Conservation (phyloP, 2,113 vertebrate species). For the Coturnix japonica region DNA sequence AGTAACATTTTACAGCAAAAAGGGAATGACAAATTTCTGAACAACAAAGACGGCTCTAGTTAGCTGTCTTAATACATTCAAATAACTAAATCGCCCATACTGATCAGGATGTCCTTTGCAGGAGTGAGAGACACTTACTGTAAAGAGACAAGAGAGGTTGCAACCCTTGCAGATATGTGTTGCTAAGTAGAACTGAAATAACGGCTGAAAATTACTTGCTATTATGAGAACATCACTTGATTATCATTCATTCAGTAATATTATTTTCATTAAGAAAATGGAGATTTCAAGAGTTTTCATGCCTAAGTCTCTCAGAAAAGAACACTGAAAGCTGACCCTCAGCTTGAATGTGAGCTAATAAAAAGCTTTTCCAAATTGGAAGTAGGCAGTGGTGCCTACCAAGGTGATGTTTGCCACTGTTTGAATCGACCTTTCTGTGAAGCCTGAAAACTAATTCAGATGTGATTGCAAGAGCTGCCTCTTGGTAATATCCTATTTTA, state of each 20-base stretch:
- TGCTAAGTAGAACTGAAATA: slow-evolving; percentile 48
- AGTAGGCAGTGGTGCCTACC: slow-evolving; percentile 40
- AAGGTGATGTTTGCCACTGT: slow-evolving; percentile 59
- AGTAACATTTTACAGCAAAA: neutral
- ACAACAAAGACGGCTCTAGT: neutral
- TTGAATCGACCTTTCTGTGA: slow-evolving; percentile 54
- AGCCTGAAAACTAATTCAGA: slow-evolving; percentile 65
- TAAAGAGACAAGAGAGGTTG: neutral
- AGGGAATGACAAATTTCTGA: neutral
- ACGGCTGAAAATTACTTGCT: slow-evolving; percentile 48
- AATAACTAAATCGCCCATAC: neutral
- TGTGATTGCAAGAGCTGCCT: slow-evolving; percentile 39
- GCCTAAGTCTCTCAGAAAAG: slow-evolving; percentile 40
- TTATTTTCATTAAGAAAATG: slow-evolving; percentile 72
- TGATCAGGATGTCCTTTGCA: neutral
- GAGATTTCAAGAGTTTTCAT: slow-evolving; percentile 67
- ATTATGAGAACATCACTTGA: slow-evolving; percentile 68
- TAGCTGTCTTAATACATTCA: neutral
- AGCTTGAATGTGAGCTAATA: slow-evolving; percentile 52
- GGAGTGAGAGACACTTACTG: neutral
- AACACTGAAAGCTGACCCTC: slow-evolving; percentile 50
- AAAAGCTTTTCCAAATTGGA: slow-evolving; percentile 61
- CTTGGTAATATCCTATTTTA: slow-evolving; percentile 69
- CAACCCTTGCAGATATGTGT: neutral
- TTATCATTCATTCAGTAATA: slow-evolving; percentile 68